Evolutionary conservation across 2,888 invertebrate genomes (phyloP).

Genomic region (Ornithoptera alexandrae): DNA sequence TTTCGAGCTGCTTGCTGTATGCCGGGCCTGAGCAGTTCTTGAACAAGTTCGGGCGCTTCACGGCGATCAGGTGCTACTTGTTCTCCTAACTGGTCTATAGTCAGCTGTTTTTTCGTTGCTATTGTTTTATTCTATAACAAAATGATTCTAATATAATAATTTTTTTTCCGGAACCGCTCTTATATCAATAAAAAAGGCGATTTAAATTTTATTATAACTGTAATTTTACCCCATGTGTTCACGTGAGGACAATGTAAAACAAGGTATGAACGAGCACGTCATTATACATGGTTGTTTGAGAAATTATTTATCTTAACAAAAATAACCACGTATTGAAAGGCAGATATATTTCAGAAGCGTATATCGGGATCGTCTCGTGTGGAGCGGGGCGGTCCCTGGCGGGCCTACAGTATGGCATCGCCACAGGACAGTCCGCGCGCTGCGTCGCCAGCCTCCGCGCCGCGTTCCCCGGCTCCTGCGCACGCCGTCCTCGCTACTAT

Average conservation of each 20-base stretch:
- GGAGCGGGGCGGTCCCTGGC: slow-evolving; percentile 68
- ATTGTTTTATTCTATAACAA: slow-evolving; percentile 46
- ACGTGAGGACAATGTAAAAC: background rate
- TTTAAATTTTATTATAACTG: background rate
- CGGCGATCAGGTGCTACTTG: slow-evolving; percentile 74
- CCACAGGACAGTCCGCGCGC: slow-evolving; percentile 69
- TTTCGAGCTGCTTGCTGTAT: slow-evolving; percentile 57
- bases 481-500: slow-evolving; percentile 90
- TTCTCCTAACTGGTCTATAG: slow-evolving; percentile 77
- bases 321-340: slow-evolving; percentile 11
- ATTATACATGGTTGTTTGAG: slow-evolving; percentile 14
- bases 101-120: slow-evolving; percentile 69
- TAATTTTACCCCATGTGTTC: background rate
- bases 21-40: slow-evolving; percentile 60
- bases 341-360: slow-evolving; percentile 60
- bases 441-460: slow-evolving; percentile 72
- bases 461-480: slow-evolving; percentile 84
- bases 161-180: background rate
- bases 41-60: slow-evolving; percentile 76
- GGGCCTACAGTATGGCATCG: slow-evolving; percentile 73
- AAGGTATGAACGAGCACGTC: slow-evolving; percentile 40
- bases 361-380: slow-evolving; percentile 53
- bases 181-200: background rate
- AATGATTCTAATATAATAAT: background rate
- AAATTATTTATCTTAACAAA: background rate